Percentiles rank a stretch among this genome's conserved stretches.
Evolutionary conservation across 2,113 vertebrate species (phyloP).

Genomic region (Rhinichthys klamathensis): DNA sequence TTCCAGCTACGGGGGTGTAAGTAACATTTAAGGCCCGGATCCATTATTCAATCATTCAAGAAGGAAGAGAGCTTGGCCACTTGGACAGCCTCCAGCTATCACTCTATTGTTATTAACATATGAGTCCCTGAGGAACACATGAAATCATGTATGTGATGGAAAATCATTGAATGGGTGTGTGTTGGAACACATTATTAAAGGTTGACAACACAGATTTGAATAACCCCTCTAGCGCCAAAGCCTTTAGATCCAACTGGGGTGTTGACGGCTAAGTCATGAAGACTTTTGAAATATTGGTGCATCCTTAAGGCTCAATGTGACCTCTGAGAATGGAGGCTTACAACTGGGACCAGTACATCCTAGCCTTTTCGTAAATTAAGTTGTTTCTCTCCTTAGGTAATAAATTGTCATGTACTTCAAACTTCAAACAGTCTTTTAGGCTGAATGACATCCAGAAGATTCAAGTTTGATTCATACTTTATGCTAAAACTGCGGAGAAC

Average conservation of each 20-base stretch:
- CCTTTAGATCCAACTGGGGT: conserved; percentile 23
- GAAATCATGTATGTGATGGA: conserved; percentile 52
- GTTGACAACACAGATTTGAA: conserved; percentile 40
- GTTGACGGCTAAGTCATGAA: conserved; percentile 2
- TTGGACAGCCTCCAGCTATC: conserved; percentile 56
- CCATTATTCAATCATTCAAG: conserved; percentile 26
- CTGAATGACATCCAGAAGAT: conserved; percentile 19
- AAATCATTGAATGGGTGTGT: conserved; percentile 44
- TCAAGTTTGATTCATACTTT: conserved; percentile 1
- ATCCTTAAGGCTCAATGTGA: background rate
- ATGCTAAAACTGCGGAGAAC: background rate
- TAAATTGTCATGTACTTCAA: conserved; percentile 24
- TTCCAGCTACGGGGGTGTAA: background rate
- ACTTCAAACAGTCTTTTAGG: conserved; percentile 10
- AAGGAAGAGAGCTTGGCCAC: conserved; percentile 11
- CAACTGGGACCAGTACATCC: conserved; percentile 2
- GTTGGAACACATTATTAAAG: conserved; percentile 43
- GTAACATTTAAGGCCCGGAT: conserved; percentile 27
- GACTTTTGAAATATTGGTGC: conserved; percentile 18
- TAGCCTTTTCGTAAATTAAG: conserved; percentile 8
- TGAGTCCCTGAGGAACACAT: conserved; percentile 48
- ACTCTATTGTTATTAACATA: conserved; percentile 33
- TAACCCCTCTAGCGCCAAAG: conserved; percentile 11
- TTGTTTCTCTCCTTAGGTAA: conserved; percentile 25
- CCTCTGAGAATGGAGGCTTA: conserved; percentile 26